These are phyloP conservation scores for Dromas ardeola DNA, from an alignment of 2,113 vertebrate genomes.

Conservation along the genomic window DNA sequence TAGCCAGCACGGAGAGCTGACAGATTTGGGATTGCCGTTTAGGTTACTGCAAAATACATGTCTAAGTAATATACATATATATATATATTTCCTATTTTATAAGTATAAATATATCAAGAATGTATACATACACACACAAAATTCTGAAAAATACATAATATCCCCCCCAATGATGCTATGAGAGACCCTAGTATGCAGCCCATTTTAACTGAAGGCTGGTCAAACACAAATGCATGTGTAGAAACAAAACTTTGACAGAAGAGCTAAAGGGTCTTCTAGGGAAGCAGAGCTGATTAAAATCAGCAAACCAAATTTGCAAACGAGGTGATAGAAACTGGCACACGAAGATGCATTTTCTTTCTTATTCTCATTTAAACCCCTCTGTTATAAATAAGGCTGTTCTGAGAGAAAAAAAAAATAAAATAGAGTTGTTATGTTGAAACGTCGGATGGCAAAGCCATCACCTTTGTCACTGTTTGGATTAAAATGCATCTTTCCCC, in stretches of 20 bases:
- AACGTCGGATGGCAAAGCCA: not conserved
- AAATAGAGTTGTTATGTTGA: not conserved
- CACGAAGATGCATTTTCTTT: not conserved
- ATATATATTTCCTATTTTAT: not conserved
- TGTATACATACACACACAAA: not conserved
- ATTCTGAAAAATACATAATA: not conserved
- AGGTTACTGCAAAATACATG: not conserved
- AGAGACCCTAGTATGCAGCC: not conserved
- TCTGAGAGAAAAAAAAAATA: not conserved
- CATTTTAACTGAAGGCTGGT: not conserved
- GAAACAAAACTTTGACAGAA: not conserved
- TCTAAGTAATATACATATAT: fast-evolving
- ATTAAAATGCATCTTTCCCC: not conserved
- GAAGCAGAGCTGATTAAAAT: not conserved
- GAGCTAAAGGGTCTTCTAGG: not conserved
- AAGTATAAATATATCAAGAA: not conserved
- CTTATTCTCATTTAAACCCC: not conserved
- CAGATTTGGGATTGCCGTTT: not conserved
- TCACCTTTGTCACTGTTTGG: not conserved
- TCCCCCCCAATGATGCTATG: not conserved
- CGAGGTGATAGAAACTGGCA: not conserved
- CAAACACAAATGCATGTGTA: not conserved
- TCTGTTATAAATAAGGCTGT: not conserved
- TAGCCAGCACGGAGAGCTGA: not conserved
- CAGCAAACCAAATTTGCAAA: not conserved